Percentiles rank a stretch among this genome's conserved stretches.
Evolutionary conservation across 64 coral and sea anemone species (phyloP).

Genomic region (Porites lutea): DNA sequence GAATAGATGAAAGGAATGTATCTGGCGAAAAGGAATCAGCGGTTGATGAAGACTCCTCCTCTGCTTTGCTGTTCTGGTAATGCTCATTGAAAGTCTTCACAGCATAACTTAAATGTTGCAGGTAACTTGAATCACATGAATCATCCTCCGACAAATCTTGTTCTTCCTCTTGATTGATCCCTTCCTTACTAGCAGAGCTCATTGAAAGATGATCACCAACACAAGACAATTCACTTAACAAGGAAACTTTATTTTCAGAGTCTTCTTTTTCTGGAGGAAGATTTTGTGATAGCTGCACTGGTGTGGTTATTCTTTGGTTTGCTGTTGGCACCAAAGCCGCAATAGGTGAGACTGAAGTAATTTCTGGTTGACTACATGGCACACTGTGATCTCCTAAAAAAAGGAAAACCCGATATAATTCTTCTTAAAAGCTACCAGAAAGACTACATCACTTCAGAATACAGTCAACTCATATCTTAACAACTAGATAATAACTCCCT

Average conservation of each 20-base stretch:
- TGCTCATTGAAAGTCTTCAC: neutral
- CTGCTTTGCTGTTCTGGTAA: conserved; percentile 21
- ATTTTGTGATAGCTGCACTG: neutral
- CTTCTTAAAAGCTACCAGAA: neutral
- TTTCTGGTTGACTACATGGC: neutral
- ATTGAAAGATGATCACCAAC: neutral
- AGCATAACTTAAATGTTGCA: neutral
- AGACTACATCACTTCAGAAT: no score
- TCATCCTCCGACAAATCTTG: neutral
- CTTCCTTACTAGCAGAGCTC: neutral
- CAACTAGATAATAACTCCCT: no score
- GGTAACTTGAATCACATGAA: conserved; percentile 15
- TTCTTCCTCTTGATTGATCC: neutral
- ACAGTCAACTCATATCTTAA: no score
- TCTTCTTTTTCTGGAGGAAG: neutral
- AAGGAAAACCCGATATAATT: neutral
- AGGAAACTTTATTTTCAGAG: neutral
- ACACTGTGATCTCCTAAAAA: conserved; percentile 38
- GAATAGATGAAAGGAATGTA: conserved; percentile 22
- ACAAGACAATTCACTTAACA: neutral
- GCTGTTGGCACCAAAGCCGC: conserved; percentile 22
- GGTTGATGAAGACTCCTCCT: neutral
- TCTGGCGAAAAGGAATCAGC: conserved; percentile 27
- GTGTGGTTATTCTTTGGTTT: neutral
- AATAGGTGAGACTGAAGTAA: neutral